Conservation (phyloP, 2,888 invertebrate genomes). For the Volucella inflata region DNA sequence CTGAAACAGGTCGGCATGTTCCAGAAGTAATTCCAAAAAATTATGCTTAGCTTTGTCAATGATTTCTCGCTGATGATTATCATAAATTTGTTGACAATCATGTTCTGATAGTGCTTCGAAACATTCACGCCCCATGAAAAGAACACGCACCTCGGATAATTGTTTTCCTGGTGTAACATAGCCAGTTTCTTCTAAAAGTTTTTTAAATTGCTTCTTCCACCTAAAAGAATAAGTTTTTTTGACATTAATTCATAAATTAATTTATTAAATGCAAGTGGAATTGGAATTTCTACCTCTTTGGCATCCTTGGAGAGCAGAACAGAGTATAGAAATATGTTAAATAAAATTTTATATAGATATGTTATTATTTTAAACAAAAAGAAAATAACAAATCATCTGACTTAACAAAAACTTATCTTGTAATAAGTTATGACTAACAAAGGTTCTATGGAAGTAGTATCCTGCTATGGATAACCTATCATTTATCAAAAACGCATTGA, state of each 20-base stretch:
- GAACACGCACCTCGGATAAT: slow-evolving; percentile 93
- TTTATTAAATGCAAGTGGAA: slow-evolving; percentile 6
- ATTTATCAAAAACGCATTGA: too few species aligned
- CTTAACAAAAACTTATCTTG: not conserved
- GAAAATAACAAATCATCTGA: slow-evolving; percentile 9
- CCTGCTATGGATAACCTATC: too few species aligned
- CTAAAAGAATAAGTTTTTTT: slow-evolving; percentile 84
- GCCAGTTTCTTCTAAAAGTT: slow-evolving; percentile 95
- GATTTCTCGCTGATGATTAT: slow-evolving; percentile 95
- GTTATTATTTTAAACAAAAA: slow-evolving; percentile 46
- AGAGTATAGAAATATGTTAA: slow-evolving; percentile 46
- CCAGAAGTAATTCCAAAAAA: slow-evolving; percentile 95
- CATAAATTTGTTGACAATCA: slow-evolving; percentile 96
- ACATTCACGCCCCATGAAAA: slow-evolving; percentile 97
- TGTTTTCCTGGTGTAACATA: slow-evolving; percentile 98
- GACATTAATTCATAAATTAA: slow-evolving; percentile 22
- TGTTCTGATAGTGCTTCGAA: slow-evolving; percentile 95
- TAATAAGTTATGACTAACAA: not conserved
- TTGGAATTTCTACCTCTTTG: slow-evolving; percentile 84
- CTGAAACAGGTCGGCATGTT: slow-evolving; percentile 96
- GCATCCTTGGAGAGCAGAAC: slow-evolving; percentile 82
- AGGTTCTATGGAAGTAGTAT: not conserved
- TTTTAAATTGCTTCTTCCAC: slow-evolving; percentile 97
- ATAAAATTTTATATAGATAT: slow-evolving; percentile 62
- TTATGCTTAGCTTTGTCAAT: slow-evolving; percentile 95